Conservation (phyloP, 2,113 vertebrate species). For the Alces alces region DNA sequence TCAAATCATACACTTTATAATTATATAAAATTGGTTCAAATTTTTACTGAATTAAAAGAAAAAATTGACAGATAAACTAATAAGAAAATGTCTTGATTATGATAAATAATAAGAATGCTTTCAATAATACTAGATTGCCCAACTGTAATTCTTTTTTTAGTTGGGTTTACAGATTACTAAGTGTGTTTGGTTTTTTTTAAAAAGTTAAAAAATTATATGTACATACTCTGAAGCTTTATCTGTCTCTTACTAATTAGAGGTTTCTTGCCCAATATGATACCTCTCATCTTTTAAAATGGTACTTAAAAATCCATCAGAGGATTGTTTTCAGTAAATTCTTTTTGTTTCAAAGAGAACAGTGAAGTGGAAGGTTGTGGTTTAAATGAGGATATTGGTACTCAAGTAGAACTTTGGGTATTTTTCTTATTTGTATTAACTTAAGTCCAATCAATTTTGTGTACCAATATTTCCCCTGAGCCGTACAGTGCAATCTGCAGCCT, state of each 20-base stretch:
- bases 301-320: conserved; percentile 35
- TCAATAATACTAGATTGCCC: conserved; percentile 33
- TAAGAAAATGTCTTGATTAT: conserved; percentile 33
- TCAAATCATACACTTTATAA: conserved; percentile 60
- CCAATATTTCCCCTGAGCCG: conserved; percentile 58
- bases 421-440: conserved; percentile 56
- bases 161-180: conserved; percentile 15
- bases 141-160: conserved; percentile 54
- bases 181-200: not conserved
- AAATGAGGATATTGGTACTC: conserved; percentile 53
- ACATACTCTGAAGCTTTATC: conserved; percentile 5
- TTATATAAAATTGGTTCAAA: conserved; percentile 45
- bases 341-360: conserved; percentile 31
- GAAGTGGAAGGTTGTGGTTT: conserved; percentile 35
- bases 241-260: not conserved
- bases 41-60: conserved; percentile 50
- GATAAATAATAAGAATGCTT: conserved; percentile 22
- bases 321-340: conserved; percentile 63
- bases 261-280: conserved; percentile 43
- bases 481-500: conserved; percentile 41
- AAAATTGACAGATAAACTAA: conserved; percentile 44
- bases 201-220: not conserved
- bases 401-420: conserved; percentile 39
- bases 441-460: conserved; percentile 52
- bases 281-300: conserved; percentile 47